These are phyloP conservation scores for Stichopus chloronotus DNA, from an alignment of 35 echinoderm and acorn worm genomes.

Conservation along the genomic window DNA sequence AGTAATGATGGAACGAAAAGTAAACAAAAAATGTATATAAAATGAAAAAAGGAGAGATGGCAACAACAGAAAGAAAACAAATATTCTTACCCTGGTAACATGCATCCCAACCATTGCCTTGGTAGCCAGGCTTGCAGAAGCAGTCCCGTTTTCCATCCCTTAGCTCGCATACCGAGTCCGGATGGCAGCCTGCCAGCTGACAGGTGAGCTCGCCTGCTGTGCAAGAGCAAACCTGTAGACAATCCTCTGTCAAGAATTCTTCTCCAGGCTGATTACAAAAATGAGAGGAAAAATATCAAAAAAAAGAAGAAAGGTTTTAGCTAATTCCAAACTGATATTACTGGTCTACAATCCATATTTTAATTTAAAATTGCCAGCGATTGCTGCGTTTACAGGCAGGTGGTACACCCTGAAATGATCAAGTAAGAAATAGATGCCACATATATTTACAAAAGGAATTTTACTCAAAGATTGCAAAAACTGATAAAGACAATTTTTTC, in stretches of 20 bases:
- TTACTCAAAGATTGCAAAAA: no score
- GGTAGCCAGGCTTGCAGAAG: conserved; percentile 58
- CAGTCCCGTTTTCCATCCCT: conserved; percentile 48
- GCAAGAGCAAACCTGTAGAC: conserved; percentile 38
- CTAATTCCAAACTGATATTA: neutral
- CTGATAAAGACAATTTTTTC: no score
- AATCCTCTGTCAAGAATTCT: conserved; percentile 48
- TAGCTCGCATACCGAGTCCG: conserved; percentile 30
- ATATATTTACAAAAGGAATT: no score
- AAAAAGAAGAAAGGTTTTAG: neutral
- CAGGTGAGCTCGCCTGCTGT: conserved; percentile 18
- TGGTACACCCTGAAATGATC: no score
- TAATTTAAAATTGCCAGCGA: no score
- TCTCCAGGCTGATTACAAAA: conserved; percentile 50
- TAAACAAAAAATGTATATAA: no score
- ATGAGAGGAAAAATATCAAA: neutral
- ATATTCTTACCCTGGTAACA: conserved; percentile 33
- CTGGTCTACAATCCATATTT: no score
- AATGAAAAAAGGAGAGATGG: neutral
- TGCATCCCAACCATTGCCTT: conserved; percentile 36
- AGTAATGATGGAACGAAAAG: no score
- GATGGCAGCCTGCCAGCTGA: conserved; percentile 33
- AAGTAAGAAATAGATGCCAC: no score
- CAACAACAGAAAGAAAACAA: neutral
- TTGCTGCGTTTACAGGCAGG: no score